Percentiles rank a stretch among this genome's conserved stretches.
phyloP scores from a whole-genome alignment of 2,888 invertebrate species.

The Xestia ashworthii region DNA sequence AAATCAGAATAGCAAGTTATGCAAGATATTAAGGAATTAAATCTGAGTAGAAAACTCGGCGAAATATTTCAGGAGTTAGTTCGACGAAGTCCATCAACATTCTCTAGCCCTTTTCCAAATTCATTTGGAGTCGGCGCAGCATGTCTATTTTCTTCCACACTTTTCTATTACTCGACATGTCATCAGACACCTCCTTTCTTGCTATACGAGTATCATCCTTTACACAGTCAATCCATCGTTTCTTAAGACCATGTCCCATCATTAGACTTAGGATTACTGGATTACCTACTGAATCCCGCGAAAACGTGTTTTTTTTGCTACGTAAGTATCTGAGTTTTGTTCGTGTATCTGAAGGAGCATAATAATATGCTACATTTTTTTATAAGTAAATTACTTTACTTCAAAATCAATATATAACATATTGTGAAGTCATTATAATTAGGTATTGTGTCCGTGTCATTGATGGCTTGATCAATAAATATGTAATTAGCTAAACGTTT shows the following conservation, averaged over 20 bases:
- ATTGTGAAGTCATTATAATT: not conserved
- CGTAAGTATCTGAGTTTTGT: not conserved
- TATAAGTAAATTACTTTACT: not conserved
- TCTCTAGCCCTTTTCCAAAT: no score
- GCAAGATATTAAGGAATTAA: no score
- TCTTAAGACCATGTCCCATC: not conserved
- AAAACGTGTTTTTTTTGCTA: not conserved
- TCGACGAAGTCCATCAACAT: no score
- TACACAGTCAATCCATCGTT: no score
- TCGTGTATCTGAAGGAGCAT: not conserved
- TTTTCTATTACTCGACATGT: no score
- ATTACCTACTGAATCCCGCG: not conserved
- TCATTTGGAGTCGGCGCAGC: no score
- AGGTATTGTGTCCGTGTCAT: not conserved
- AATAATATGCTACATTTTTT: not conserved
- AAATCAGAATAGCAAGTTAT: no score
- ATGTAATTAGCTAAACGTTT: conserved; percentile 34
- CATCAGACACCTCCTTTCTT: no score
- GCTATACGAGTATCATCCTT: no score
- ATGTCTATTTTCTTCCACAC: no score
- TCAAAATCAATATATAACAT: not conserved
- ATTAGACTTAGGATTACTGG: not conserved
- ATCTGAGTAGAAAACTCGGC: no score
- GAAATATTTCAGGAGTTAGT: no score
- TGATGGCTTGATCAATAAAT: conserved; percentile 37